phyloP scores from a whole-genome alignment of 2,113 vertebrate species.

The Choloepus hoffmanni region DNA sequence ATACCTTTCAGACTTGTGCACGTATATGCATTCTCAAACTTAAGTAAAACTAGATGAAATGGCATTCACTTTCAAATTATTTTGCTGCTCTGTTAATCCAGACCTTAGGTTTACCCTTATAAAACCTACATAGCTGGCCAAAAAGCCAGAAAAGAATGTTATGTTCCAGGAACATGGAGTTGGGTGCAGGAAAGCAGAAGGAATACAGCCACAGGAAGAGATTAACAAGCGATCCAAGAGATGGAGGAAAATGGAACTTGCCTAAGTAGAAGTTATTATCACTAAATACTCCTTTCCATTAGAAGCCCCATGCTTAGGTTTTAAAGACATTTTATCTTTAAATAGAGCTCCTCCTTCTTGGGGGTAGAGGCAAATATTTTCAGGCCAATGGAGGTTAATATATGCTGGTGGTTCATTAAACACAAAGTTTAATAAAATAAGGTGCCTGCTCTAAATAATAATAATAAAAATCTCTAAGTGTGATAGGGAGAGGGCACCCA shows the following conservation, averaged over 20 bases:
- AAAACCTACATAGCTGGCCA: background rate
- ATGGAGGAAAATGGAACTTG: slow-evolving; percentile 10
- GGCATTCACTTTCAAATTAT: background rate
- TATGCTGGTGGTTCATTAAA: background rate
- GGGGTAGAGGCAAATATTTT: no score
- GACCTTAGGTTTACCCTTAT: background rate
- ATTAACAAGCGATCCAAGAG: background rate
- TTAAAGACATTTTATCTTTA: background rate
- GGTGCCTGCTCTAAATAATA: background rate
- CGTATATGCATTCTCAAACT: background rate
- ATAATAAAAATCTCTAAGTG: background rate
- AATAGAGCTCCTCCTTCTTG: background rate
- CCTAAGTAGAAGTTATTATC: background rate
- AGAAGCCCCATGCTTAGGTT: background rate
- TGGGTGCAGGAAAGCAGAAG: background rate
- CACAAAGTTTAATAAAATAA: background rate
- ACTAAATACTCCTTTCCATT: background rate
- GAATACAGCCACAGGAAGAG: background rate
- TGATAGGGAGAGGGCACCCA: background rate
- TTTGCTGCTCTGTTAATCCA: background rate
- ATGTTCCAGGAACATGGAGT: background rate
- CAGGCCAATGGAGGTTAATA: no score
- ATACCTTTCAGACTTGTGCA: background rate
- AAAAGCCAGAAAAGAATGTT: background rate
- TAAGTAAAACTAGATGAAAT: background rate